Evolutionary conservation across 2,113 vertebrate genomes (phyloP).

Genomic region (Nyctibius bracteatus): DNA sequence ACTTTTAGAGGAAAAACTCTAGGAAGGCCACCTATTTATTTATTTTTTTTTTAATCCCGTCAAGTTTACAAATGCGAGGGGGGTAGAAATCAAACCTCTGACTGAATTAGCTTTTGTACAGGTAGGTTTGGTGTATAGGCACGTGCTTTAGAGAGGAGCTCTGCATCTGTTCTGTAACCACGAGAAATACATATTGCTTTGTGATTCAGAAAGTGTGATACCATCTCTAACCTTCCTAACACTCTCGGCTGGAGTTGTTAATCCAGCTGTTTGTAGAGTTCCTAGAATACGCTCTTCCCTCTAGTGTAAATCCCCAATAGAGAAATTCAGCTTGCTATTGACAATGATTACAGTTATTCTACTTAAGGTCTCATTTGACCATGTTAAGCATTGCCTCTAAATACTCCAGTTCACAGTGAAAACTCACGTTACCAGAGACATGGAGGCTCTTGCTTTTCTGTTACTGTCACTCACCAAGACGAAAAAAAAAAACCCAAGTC

Average conservation of each 20-base stretch:
- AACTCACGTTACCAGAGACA: background rate
- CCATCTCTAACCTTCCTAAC: constrained; percentile 12
- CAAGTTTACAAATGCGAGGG: constrained; percentile 46
- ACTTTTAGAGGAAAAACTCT: constrained; percentile 66
- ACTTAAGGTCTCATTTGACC: background rate
- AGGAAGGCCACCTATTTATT: constrained; percentile 47
- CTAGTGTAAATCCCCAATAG: constrained; percentile 56
- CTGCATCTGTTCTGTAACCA: constrained; percentile 47
- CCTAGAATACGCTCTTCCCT: constrained; percentile 51
- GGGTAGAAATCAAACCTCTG: constrained; percentile 28
- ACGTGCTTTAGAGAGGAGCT: constrained; percentile 44
- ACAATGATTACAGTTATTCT: background rate
- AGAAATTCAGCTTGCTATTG: constrained; percentile 42
- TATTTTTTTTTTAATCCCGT: background rate
- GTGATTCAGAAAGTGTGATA: constrained; percentile 32
- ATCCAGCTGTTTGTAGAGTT: constrained; percentile 25
- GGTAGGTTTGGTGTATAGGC: constrained; percentile 58
- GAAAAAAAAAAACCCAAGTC: constrained; percentile 3
- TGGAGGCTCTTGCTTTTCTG: constrained; percentile 36
- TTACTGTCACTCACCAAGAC: constrained; percentile 34
- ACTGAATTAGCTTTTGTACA: constrained; percentile 36
- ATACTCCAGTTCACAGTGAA: constrained; percentile 20
- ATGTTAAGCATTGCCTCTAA: background rate
- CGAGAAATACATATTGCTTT: constrained; percentile 48
- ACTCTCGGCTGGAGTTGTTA: background rate